These are phyloP conservation scores for Belonocnema kinseyi DNA, from an alignment of 1,140 invertebrate genomes.

Conservation along the genomic window DNA sequence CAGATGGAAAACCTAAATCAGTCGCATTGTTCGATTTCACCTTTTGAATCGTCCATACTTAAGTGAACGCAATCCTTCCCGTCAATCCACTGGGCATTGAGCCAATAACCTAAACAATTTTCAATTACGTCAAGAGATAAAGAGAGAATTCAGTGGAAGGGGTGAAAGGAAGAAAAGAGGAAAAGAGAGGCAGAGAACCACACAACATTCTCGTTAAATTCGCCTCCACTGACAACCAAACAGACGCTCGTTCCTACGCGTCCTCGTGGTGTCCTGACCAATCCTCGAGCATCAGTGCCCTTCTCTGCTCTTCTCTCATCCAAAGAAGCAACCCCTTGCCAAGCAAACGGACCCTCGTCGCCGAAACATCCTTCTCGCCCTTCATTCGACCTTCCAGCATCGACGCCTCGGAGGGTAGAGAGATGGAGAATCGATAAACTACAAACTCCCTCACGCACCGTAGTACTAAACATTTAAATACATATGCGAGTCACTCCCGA, in stretches of 20 bases:
- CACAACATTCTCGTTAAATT: slow-evolving; percentile 51
- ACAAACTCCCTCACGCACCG: slow-evolving; percentile 29
- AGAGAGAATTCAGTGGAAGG: slow-evolving; percentile 34
- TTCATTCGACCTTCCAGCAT: slow-evolving; percentile 44
- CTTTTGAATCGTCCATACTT: slow-evolving; percentile 22
- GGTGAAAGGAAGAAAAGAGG: slow-evolving; percentile 25
- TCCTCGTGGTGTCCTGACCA: background rate
- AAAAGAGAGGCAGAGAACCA: slow-evolving; percentile 35
- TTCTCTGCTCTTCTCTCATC: slow-evolving; percentile 35
- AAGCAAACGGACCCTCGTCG: slow-evolving; percentile 18
- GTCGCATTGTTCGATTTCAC: slow-evolving; percentile 25
- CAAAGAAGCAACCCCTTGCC: slow-evolving; percentile 20
- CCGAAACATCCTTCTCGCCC: slow-evolving; percentile 33
- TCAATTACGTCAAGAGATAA: slow-evolving; percentile 37
- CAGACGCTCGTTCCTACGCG: slow-evolving; percentile 29
- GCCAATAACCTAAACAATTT: slow-evolving; percentile 46
- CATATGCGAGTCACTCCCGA: background rate
- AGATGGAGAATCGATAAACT: slow-evolving; percentile 29
- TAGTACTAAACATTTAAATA: background rate
- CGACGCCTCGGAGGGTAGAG: slow-evolving; percentile 30
- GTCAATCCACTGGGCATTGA: slow-evolving; percentile 22
- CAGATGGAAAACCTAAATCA: background rate
- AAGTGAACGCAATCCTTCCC: slow-evolving; percentile 16
- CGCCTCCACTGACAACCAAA: slow-evolving; percentile 39
- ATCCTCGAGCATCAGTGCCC: slow-evolving; percentile 37